Conservation (phyloP, 2,888 invertebrate species). For the Agonopterix alstromeriana region DNA sequence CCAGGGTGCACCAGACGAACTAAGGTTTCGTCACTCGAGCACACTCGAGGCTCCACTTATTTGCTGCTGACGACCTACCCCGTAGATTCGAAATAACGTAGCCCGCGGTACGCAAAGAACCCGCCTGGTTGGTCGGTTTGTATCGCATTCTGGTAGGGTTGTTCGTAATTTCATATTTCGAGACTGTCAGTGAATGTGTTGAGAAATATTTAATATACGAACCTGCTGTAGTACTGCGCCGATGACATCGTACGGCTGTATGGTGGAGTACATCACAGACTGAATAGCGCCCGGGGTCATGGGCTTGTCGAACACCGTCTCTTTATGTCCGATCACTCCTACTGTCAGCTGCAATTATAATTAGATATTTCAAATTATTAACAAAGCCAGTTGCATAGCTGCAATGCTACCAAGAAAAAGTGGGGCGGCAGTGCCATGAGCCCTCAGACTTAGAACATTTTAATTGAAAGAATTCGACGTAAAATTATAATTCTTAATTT, state of each 20-base stretch:
- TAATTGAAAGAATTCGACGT: no score
- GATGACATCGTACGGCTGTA: conserved; percentile 93
- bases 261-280: conserved; percentile 92
- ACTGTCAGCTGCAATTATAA: conserved; percentile 84
- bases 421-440: not conserved
- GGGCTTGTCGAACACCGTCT: conserved; percentile 98
- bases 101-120: no score
- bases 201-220: not conserved
- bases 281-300: conserved; percentile 97
- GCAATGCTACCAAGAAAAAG: not conserved
- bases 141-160: no score
- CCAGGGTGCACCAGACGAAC: no score
- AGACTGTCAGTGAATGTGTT: no score
- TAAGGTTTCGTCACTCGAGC: no score
- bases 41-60: no score
- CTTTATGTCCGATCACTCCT: conserved; percentile 95
- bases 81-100: no score
- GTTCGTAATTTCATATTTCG: no score
- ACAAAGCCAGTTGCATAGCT: not conserved
- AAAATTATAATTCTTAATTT: no score
- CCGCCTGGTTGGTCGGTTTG: no score
- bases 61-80: no score
- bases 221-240: conserved; percentile 97
- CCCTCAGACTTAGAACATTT: not conserved
- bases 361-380: not conserved